Base-by-base conservation (phyloP, 2,113 vertebrate species). In the Xiphophorus couchianus region DNA sequence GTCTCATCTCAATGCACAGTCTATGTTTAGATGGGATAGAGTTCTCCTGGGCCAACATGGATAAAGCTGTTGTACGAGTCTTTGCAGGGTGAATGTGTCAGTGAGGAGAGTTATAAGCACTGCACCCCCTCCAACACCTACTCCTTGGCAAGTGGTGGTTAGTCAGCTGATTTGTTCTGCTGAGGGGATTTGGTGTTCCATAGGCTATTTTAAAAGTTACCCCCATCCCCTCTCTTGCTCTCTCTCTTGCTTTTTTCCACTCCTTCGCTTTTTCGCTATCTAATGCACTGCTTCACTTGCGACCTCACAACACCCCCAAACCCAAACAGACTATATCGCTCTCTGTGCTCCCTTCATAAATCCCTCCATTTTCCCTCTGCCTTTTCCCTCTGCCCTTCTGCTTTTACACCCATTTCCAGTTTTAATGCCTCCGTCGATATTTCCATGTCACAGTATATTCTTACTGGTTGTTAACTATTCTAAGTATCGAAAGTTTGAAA, bases 181-280 rank as follows among this genome's bases (percentile, higher is more conserved):
- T 86, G 91, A 92, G 90, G 91, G 92, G 93, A 92, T 94, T 94
- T 93, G 86, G 89, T 91, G 91, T 94, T 94, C 92, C 86, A 91
- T 89, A 91, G 86, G 86, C 94, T 95, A 95, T 95, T 95, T 94
- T 93, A 93, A 91, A 94, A 92, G 84, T 92, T 83, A 77, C 44
- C 44, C 44, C 44, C 44, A 42, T 19, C 44, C 44, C 44, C 44
- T 42, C 14, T 37, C 44, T 62, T 66, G 44, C 70, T 30, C 31
- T 64, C 62, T 37, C 65, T 28, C 83, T 78, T 72, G 44, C 44
- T 81, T 73, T 86, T 80, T 28, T 37, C 79, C 78, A 73, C 84
- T 85, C 77, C 17, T 17, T 48, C 5, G 5, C 44, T 48, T 48
- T 87, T 86, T 81, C 82, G 68, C 84, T 75, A 71, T 88, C 64